Percentiles rank a stretch among this genome's conserved stretches.
Conservation (phyloP, 1,140 invertebrate genomes). For the Chelonus insularis region DNA sequence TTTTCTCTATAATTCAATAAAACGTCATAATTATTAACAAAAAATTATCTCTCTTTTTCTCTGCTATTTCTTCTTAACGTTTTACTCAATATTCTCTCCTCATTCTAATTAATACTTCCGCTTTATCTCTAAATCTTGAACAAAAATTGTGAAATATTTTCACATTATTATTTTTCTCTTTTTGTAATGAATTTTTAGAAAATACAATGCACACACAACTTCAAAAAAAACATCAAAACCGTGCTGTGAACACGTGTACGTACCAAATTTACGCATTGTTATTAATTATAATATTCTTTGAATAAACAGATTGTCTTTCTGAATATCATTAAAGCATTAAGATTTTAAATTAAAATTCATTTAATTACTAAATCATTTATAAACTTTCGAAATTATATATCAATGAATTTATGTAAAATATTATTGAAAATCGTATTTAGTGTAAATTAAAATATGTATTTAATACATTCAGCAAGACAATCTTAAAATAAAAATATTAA, state of each 20-base stretch:
- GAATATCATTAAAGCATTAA: conserved; percentile 32
- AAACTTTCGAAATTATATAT: too few relatives aligned
- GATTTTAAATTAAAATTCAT: neutral
- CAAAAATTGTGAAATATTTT: too few relatives aligned
- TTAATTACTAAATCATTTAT: too few relatives aligned
- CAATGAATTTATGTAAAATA: too few relatives aligned
- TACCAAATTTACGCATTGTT: conserved; percentile 56
- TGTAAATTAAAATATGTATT: neutral
- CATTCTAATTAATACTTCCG: too few relatives aligned
- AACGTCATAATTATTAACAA: too few relatives aligned
- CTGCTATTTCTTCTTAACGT: neutral
- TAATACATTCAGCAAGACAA: conserved; percentile 41
- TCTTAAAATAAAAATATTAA: conserved; percentile 47
- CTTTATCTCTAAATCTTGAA: too few relatives aligned
- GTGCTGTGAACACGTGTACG: conserved; percentile 56
- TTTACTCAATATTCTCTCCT: too few relatives aligned
- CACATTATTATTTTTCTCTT: too few relatives aligned
- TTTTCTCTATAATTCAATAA: too few relatives aligned
- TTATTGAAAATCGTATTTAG: too few relatives aligned
- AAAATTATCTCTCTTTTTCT: neutral
- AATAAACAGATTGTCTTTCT: conserved; percentile 48
- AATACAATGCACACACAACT: neutral
- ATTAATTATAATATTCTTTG: conserved; percentile 46
- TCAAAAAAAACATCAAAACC: conserved; percentile 28
- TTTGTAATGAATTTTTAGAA: too few relatives aligned